Evolutionary conservation across 2,113 vertebrate species (phyloP).

Genomic region (Agapornis roseicollis): DNA sequence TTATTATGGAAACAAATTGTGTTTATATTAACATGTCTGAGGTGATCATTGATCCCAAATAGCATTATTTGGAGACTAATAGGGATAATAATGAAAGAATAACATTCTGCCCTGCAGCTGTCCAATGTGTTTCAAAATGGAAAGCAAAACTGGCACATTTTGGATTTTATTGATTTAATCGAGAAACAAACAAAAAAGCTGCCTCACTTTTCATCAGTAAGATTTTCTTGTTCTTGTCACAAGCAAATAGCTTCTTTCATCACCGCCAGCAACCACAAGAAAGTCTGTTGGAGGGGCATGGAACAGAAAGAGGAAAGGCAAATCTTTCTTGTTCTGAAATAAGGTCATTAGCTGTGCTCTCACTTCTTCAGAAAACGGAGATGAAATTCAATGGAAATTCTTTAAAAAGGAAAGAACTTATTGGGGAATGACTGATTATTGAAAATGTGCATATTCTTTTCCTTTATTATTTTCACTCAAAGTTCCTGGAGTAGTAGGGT

Average conservation of each 20-base stretch:
- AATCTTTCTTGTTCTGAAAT: not conserved
- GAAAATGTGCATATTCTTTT: not conserved
- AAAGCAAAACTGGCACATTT: constrained; percentile 28
- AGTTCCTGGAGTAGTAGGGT: not conserved
- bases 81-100: constrained; percentile 34
- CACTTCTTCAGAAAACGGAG: not conserved
- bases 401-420: not conserved
- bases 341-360: not conserved
- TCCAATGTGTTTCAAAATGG: not conserved
- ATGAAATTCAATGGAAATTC: not conserved
- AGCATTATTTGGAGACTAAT: constrained; percentile 12
- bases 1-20: constrained; percentile 56
- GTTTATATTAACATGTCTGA: constrained; percentile 48
- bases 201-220: not conserved
- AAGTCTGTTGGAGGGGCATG: not conserved
- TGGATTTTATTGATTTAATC: constrained; percentile 18
- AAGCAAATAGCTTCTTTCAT: constrained; percentile 29
- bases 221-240: constrained; percentile 24
- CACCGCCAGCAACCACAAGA: not conserved
- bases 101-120: constrained; percentile 24
- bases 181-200: constrained; percentile 20
- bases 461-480: not conserved
- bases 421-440: not conserved
- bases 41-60: constrained; percentile 45
- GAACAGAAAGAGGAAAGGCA: not conserved